phyloP scores from a whole-genome alignment of 2,888 invertebrate genomes.

The Thelaira solivaga region DNA sequence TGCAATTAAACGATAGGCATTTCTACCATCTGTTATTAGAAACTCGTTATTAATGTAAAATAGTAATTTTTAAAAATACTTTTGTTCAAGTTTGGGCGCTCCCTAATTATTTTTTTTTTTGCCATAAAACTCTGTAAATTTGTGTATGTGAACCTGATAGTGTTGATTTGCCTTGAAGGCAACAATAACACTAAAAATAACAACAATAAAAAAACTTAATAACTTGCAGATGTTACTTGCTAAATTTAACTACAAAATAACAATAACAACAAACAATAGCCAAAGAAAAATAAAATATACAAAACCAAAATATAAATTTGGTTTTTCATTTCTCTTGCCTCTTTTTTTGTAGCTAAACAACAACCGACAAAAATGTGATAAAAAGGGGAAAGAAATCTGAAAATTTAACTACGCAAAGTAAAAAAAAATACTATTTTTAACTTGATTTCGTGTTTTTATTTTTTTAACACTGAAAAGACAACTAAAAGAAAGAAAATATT shows the following conservation, averaged over 20 bases:
- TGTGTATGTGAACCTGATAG: not conserved
- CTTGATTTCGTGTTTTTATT: slow-evolving; percentile 1
- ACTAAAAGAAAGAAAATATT: not conserved
- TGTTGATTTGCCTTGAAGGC: slow-evolving; percentile 22
- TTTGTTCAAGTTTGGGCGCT: no score
- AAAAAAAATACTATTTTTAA: not conserved
- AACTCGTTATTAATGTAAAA: no score
- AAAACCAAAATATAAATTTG: slow-evolving; percentile 41
- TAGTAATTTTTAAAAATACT: no score
- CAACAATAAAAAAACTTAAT: slow-evolving; percentile 1
- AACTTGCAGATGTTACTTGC: slow-evolving; percentile 47
- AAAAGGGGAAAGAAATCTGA: not conserved
- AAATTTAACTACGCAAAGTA: not conserved
- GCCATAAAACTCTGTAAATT: not conserved
- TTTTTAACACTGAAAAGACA: not conserved
- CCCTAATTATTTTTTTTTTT: slow-evolving; percentile 19
- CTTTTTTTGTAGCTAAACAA: slow-evolving; percentile 20
- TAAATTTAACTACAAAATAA: slow-evolving; percentile 36
- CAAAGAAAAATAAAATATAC: not conserved
- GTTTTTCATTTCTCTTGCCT: slow-evolving; percentile 4
- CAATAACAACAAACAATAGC: slow-evolving; percentile 11
- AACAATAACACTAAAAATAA: not conserved
- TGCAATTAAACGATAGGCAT: no score
- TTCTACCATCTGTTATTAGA: no score
- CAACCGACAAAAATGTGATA: slow-evolving; percentile 22